A percentile compares a stretch with the other conserved stretches of the same genome.
Evolutionary conservation across 2,113 vertebrate genomes (phyloP).

Genomic region (Baryphthengus martii): DNA sequence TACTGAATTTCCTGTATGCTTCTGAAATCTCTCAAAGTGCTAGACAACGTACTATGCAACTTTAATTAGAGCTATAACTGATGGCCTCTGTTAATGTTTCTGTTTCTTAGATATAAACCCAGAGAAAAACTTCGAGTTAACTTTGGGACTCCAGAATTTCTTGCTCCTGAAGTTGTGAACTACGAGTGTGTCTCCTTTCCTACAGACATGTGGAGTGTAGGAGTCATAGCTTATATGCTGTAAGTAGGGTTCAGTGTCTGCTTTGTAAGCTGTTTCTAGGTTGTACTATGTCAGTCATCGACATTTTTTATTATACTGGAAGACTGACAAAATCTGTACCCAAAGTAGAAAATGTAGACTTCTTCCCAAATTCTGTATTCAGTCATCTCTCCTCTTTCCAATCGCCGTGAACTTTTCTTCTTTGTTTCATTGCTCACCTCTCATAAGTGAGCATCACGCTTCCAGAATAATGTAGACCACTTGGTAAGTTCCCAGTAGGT

Average conservation of each 20-base stretch:
- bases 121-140: slow-evolving; percentile 94
- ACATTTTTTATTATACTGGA: background rate
- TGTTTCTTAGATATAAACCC: slow-evolving; percentile 86
- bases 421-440: background rate
- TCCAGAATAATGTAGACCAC: background rate
- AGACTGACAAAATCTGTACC: background rate
- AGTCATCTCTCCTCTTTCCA: background rate
- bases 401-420: background rate
- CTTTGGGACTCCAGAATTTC: slow-evolving; percentile 96
- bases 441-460: background rate
- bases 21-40: background rate
- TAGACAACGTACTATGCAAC: background rate
- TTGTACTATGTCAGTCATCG: background rate
- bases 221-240: slow-evolving; percentile 97
- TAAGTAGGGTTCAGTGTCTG: slow-evolving; percentile 71
- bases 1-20: background rate
- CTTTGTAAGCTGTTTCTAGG: background rate
- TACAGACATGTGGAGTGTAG: slow-evolving; percentile 98
- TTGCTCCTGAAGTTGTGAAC: slow-evolving; percentile 96
- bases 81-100: background rate
- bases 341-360: background rate
- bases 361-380: background rate
- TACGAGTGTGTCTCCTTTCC: slow-evolving; percentile 98
- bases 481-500: background rate
- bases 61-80: background rate